These are phyloP conservation scores for Lampris megalopsis DNA, from an alignment of 2,113 vertebrate genomes.

Conservation along the genomic window DNA sequence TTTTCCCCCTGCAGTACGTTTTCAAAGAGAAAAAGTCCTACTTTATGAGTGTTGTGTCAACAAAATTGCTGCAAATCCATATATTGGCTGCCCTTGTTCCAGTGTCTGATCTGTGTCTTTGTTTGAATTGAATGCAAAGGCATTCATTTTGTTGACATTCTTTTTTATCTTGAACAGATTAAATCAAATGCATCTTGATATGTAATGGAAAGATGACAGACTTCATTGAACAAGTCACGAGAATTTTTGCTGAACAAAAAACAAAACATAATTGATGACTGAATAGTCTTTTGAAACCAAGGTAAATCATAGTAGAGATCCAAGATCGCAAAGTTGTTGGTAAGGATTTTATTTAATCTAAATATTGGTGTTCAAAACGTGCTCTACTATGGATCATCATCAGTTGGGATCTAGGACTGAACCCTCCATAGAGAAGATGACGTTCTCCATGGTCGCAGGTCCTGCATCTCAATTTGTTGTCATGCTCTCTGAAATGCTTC, in stretches of 20 bases:
- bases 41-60: not conserved
- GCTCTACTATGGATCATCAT: not conserved
- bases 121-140: not conserved
- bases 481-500: not conserved
- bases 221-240: not conserved
- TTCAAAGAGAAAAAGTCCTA: not conserved
- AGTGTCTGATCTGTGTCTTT: not conserved
- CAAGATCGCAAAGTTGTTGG: not conserved
- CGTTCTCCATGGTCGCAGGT: not conserved
- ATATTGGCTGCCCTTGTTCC: conserved; percentile 15
- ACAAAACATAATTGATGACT: not conserved
- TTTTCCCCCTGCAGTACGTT: not conserved
- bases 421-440: not conserved
- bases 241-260: not conserved
- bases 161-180: conserved; percentile 2
- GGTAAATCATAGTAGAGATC: not conserved
- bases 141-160: not conserved
- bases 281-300: not conserved
- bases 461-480: conserved; percentile 4
- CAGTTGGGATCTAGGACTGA: conserved; percentile 3
- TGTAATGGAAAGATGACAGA: no score
- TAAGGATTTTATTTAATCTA: not conserved
- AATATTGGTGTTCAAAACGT: not conserved
- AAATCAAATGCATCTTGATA: conserved; percentile 2
- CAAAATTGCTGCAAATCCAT: not conserved